These are phyloP conservation scores for Bugulina stolonifera DNA, from an alignment of 2,888 invertebrate species.

Conservation along the genomic window DNA sequence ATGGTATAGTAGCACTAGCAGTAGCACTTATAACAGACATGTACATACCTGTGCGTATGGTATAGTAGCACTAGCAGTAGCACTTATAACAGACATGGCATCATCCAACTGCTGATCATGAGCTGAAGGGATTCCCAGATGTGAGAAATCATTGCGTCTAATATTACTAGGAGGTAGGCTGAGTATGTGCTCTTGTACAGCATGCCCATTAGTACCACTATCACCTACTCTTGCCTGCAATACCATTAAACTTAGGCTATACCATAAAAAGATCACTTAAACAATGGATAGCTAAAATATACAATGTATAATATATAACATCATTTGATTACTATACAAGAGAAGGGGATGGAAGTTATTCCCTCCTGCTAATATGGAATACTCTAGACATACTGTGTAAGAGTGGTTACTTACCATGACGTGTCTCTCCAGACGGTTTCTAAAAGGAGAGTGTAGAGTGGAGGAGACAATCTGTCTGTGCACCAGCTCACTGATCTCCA, in stretches of 20 bases:
- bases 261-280: too few relatives aligned
- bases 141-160: constrained; percentile 46
- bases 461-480: constrained; percentile 47
- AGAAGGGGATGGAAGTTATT: too few relatives aligned
- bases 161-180: constrained; percentile 38
- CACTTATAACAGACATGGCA: constrained; percentile 46
- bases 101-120: constrained; percentile 35
- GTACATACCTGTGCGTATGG: constrained; percentile 47
- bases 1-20: constrained; percentile 43
- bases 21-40: constrained; percentile 1
- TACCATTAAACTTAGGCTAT: too few relatives aligned
- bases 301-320: too few relatives aligned
- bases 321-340: too few relatives aligned
- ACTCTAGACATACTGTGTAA: too few relatives aligned
- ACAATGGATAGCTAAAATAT: too few relatives aligned
- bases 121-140: constrained; percentile 38
- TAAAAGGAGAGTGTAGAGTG: constrained; percentile 44
- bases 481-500: constrained; percentile 50
- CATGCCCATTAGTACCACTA: constrained; percentile 39
- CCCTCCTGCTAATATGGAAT: too few relatives aligned
- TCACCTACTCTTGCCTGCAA: constrained; percentile 37
- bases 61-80: constrained; percentile 45
- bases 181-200: constrained; percentile 41
- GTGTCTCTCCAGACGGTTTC: constrained; percentile 41
- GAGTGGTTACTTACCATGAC: constrained; percentile 40